Evolutionary conservation across 2,113 vertebrate genomes (phyloP), one percentile per base, ranked within the genome.

Genomic region (Laticauda laticaudata): DNA sequence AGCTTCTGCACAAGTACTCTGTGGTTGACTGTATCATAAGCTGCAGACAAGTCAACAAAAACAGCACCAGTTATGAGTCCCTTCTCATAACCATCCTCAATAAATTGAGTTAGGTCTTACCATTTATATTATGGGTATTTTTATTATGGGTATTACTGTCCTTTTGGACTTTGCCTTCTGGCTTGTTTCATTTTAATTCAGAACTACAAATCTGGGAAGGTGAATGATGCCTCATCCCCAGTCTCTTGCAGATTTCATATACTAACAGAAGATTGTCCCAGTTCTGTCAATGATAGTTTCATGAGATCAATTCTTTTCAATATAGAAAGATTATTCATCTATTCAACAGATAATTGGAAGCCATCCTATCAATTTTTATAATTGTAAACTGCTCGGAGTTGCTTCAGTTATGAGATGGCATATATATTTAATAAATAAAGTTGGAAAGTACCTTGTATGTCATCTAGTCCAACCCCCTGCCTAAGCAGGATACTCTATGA

Each of bases 241-340:
- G 45, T 51, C 24, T 26, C 15, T 61, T 26, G 9, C 34, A 69
- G 14, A 39, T 88, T 88, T 55, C 56, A 88, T 69, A 53, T 10
- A 59, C 5, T 26, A 90, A 34, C 48, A 23, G 57, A 90, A 59
- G 24, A 55, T 85, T 85, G 9, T 43, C 39, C 86, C 75, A 53
- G 29, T 56, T 89, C 75, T 29, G 26, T 21, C 34, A 81, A 81
- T 18, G 24, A 89, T 89, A 7, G 18, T 48, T 61, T 88, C 51
- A 69, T 85, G 61, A 89, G 53, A 88, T 43, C 87, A 89, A 45
- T n/a, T 7, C 18, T 69, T 92, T 92, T 48, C 86, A 92, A 69
- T 92, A n/a, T 92, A 43, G 48, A 92, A 92, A 59, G 86, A 26
- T 93, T 48, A 90, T 26, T 69, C 24, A 81, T 88, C 64, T 85